Evolutionary conservation across 2,113 vertebrate genomes (phyloP), one percentile per base, ranked within the genome.

Genomic region (Oxyura jamaicensis): DNA sequence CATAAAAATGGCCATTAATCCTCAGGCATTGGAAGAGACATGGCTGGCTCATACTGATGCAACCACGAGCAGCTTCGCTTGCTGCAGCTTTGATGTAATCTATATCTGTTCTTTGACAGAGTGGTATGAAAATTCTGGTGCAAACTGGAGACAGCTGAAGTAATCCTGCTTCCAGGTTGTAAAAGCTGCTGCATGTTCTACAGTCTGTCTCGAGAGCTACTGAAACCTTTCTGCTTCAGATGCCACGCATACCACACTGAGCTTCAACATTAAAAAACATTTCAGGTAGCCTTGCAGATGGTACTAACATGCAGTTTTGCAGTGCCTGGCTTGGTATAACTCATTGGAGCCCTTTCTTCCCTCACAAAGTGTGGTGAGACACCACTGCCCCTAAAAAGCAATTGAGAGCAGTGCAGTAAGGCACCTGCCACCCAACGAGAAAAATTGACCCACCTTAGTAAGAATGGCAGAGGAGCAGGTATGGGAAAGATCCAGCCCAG

Each of bases 1-100:
- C 0, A 0, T 33, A 17, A 56, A 44, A 39, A 19, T 1, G 35
- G 36, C 46, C 22, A 1, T 41, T 71, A 42, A 50, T n/a, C 68
- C 59, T 41, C 67, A 62, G 50, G 29, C 16, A 1, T 3, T 18
- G 22, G 9, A 31, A n/a, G 42, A 59, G 41, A 50, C 29, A 23
- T 4, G 11, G 19, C 1, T 48, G 41, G 67, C 55, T 33, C 41
- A 26, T 1, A n/a, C 1, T 22, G 59, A 46, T 62, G 21, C 23
- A 63, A 11, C 23, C 0, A 0, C 18, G 28, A 72, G 73, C 65
- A 46, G 56, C 42, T 78, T 35, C 42, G 59, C 28, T n/a, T 63
- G 67, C 28, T 44, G 67, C 55, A 25, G 29, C 29, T 46, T 73
- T 59, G 60, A 3, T 0, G 1, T 28, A 8, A 44, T 21, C 41